A percentile compares a stretch with the other conserved stretches of the same genome.
These are phyloP conservation scores for Mimas tiliae DNA, from an alignment of 2,888 invertebrate genomes.

Conservation along the genomic window DNA sequence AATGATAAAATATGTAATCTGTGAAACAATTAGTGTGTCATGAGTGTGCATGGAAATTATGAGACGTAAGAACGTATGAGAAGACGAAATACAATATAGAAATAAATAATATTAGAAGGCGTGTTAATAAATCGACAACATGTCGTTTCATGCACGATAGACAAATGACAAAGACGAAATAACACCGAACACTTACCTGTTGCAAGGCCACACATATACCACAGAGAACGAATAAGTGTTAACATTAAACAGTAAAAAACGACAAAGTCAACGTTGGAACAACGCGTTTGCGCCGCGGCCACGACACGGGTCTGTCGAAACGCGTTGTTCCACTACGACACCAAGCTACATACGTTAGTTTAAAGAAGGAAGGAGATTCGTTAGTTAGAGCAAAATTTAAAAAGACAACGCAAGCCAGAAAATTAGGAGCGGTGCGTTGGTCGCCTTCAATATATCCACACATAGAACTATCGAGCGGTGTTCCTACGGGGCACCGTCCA, in stretches of 20 bases:
- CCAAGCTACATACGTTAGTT: conserved; percentile 67
- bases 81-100: conserved; percentile 63
- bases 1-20: conserved; percentile 62
- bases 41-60: conserved; percentile 75
- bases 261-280: conserved; percentile 62
- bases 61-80: conserved; percentile 69
- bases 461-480: conserved; percentile 57
- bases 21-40: conserved; percentile 65
- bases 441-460: conserved; percentile 78
- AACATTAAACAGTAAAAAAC: conserved; percentile 59
- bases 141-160: conserved; percentile 72
- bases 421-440: conserved; percentile 77
- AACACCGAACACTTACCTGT: conserved; percentile 78
- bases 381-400: conserved; percentile 69
- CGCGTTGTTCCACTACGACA: conserved; percentile 74
- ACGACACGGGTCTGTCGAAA: conserved; percentile 45
- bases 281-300: conserved; percentile 61
- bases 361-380: conserved; percentile 66
- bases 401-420: conserved; percentile 80
- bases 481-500: conserved; percentile 64
- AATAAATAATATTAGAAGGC: conserved; percentile 55
- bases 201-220: conserved; percentile 53
- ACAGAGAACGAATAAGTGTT: conserved; percentile 42
- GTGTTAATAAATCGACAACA: conserved; percentile 55
- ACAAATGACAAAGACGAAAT: conserved; percentile 69